Evolutionary conservation across 2,888 invertebrate species (phyloP).

Genomic region (Carterocephalus palaemon): DNA sequence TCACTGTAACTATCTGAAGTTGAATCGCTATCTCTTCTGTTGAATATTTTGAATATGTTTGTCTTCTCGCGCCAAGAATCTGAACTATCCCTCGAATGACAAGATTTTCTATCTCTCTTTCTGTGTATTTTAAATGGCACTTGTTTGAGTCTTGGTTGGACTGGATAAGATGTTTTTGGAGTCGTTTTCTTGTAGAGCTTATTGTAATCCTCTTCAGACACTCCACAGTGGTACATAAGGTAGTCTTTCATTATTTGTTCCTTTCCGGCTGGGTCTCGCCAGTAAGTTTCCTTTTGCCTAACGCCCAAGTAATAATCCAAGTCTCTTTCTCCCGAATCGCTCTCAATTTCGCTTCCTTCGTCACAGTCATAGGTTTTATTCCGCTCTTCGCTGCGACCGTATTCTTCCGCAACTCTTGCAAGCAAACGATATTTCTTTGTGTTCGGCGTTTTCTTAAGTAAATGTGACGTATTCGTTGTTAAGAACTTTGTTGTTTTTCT

Average conservation of each 20-base stretch:
- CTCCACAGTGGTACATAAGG: conserved; percentile 63
- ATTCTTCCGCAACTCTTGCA: conserved; percentile 47
- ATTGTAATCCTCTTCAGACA: conserved; percentile 66
- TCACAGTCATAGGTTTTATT: conserved; percentile 30
- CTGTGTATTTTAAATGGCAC: conserved; percentile 70
- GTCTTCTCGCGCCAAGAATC: conserved; percentile 65
- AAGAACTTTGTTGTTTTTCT: conserved; percentile 69
- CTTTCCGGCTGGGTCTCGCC: conserved; percentile 63
- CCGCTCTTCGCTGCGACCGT: conserved; percentile 32
- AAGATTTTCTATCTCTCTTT: conserved; percentile 46
- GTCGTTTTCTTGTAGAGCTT: conserved; percentile 44
- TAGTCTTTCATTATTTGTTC: conserved; percentile 70
- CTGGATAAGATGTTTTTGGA: conserved; percentile 42
- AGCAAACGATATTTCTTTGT: conserved; percentile 49
- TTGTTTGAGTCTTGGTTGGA: conserved; percentile 59
- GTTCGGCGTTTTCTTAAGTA: conserved; percentile 61
- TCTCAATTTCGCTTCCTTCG: conserved; percentile 39
- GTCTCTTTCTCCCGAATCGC: conserved; percentile 60
- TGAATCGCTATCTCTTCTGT: conserved; percentile 61
- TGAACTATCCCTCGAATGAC: conserved; percentile 43
- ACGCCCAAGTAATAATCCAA: conserved; percentile 69
- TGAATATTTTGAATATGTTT: conserved; percentile 63
- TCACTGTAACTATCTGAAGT: conserved; percentile 73
- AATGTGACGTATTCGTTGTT: conserved; percentile 55
- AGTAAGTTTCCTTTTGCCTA: conserved; percentile 59